These are phyloP conservation scores for Ibycter americanus DNA, from an alignment of 2,797 vertebrate species.

Conservation along the genomic window DNA sequence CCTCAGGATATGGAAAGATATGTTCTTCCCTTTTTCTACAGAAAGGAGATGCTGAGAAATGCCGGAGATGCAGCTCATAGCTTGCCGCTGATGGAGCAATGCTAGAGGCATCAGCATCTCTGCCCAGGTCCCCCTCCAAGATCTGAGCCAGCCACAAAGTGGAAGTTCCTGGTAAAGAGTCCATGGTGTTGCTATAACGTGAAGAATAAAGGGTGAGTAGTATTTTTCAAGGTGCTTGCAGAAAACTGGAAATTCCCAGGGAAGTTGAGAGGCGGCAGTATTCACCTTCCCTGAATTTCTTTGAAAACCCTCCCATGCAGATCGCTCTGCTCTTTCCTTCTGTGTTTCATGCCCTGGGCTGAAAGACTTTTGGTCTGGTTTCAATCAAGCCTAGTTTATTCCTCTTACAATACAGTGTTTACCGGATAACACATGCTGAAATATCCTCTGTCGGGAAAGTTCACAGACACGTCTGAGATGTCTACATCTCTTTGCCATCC, in stretches of 20 bases:
- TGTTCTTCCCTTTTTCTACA: background rate
- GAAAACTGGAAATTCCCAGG: background rate
- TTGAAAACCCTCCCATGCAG: background rate
- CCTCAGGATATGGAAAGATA: background rate
- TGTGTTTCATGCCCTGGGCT: background rate
- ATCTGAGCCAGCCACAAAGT: background rate
- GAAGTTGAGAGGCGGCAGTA: background rate
- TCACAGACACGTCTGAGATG: background rate
- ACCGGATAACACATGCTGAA: background rate
- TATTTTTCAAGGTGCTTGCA: background rate
- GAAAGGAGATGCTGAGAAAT: background rate
- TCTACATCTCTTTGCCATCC: background rate
- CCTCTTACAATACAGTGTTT: background rate
- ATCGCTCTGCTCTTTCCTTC: background rate
- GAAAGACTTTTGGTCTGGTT: background rate
- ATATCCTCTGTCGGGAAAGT: background rate
- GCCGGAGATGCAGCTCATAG: background rate
- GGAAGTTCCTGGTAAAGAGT: background rate
- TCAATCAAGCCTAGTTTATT: background rate
- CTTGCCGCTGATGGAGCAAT: background rate
- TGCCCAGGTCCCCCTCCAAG: background rate
- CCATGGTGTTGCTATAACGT: background rate
- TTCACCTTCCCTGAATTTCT: background rate
- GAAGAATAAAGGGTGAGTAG: background rate
- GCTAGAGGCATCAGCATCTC: background rate